These are phyloP conservation scores for Halcyon malimbica DNA, from an alignment of 2,113 vertebrate species.

Conservation along the genomic window DNA sequence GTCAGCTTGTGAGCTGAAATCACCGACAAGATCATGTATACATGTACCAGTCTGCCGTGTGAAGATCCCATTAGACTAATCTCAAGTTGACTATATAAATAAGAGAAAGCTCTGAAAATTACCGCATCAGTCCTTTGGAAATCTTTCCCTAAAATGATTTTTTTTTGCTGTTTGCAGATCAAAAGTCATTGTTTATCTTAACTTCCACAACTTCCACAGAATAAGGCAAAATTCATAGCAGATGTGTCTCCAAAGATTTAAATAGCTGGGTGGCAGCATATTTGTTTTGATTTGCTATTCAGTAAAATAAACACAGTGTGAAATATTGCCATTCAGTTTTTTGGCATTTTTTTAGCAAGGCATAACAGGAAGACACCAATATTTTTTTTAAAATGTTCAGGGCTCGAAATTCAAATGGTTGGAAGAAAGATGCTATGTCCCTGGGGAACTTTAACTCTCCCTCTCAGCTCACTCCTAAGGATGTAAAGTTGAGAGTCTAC, in stretches of 20 bases:
- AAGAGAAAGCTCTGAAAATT: background rate
- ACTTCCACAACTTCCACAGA: background rate
- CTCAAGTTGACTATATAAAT: background rate
- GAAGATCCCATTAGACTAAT: background rate
- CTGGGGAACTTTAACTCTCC: background rate
- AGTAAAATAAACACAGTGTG: background rate
- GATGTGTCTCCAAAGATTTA: background rate
- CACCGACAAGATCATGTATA: background rate
- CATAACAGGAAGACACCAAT: background rate
- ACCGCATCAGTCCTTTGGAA: background rate
- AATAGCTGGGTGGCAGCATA: background rate
- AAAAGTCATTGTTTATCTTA: conserved; percentile 38
- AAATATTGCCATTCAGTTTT: background rate
- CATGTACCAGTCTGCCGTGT: background rate
- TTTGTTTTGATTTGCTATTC: background rate
- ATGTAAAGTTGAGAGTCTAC: background rate
- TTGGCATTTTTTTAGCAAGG: too few species aligned
- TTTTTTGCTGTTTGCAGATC: background rate
- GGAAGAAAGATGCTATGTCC: background rate
- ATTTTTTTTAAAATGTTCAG: background rate
- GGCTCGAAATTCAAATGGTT: background rate
- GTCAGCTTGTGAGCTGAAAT: background rate
- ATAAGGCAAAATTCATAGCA: conserved; percentile 4
- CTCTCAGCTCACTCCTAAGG: background rate
- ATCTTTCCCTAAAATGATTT: background rate